Base-by-base conservation (phyloP, 2,888 invertebrate species). In the Andrena bucephala region DNA sequence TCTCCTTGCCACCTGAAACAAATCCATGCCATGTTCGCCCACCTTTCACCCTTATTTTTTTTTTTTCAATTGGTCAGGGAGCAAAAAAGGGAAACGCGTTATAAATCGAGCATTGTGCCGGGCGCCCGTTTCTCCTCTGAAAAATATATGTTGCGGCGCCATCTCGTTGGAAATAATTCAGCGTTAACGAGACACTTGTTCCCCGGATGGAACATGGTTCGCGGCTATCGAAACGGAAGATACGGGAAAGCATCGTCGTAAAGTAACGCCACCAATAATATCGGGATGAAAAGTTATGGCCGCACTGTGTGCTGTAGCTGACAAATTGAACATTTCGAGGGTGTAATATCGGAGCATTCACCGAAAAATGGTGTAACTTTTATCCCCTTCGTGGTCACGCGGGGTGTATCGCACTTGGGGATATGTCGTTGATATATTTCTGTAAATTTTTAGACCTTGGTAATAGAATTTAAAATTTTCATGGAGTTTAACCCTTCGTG, bases 1-100 rank as follows among this genome's bases (percentile, higher is more conserved):
- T 82, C 85, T 77, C 60, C 85, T 80, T 84, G 90, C 85, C 88
- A 91, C 89, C 91, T 91, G 87, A 13, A 89, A 88, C 67, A 42
- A 27, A 50, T 8, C 62, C 24, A 29, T 0, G 2, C n/a, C 24
- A 20, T 20, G 20, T 57, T 57, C 7, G 13, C 24, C 24, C 10
- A 24, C 10, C 4, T 24, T 27, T 27, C 24, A 24, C 24, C n/a
- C 62, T 31, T 73, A 16, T 50, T 50, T 20, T 10, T 50, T 50
- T 20, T 10, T 2, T n/a, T 33, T 31, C 5, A 63, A 54, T 65
- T 31, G 27, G n/a, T 13, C 20, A 16, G 16, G 42, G 13, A 16
- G 42, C 36, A 8, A 29, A 52, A 33, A 36, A 10, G 8, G 42
- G 13, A 10, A 42, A 42, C 42, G 42, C 13, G 42, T 1, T 3